Base-by-base conservation (phyloP, 2,797 vertebrate species). In the Poecilia picta region DNA sequence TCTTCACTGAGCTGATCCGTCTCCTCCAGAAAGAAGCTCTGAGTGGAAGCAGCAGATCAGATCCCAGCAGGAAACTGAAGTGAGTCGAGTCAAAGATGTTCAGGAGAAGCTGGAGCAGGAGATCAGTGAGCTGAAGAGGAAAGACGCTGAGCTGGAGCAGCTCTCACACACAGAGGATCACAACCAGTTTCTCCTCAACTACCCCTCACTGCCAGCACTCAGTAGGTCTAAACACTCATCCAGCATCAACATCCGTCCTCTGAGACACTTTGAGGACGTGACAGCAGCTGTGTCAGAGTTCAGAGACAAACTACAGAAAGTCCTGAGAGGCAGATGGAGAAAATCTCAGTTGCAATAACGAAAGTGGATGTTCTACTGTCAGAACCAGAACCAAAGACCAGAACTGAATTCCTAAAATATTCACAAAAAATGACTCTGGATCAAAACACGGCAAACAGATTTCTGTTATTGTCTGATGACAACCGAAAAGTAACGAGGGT, bases 71-170 rank as follows among this genome's bases (percentile, higher is more conserved):
- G 41, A 43, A 43, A 43, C 41, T 43, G 41, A 43, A 43, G 41
- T 43, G 41, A 43, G 41, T 43, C 41, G 41, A 43, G 41, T 43
- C 41, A 43, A 43, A 43, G 41, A 43, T 43, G 41, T 43, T 11
- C 43, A 43, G 43, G 43, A 43, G 43, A 43, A 43, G 10, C 43
- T 43, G 10, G 20, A 49, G 71, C 12, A 31, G n/a, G 47, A 45
- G 47, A 8, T 68, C 64, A 74, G 45, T 64, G 73, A 81, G 59
- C 79, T 81, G 79, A 46, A 75, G 73, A 57, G 72, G 46, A 75
- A 18, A 62, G 73, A 81, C 1, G 12, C 68, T 25, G 55, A 66
- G 53, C 72, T 77, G 62, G 0, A 78, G 62, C 4, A 28, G 28
- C 64, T 75, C 43, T 78, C 45, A 72, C 13, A 45, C 72, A 75